These are phyloP conservation scores for Tetraneura akinire DNA, from an alignment of 1,140 invertebrate genomes.

Conservation along the genomic window DNA sequence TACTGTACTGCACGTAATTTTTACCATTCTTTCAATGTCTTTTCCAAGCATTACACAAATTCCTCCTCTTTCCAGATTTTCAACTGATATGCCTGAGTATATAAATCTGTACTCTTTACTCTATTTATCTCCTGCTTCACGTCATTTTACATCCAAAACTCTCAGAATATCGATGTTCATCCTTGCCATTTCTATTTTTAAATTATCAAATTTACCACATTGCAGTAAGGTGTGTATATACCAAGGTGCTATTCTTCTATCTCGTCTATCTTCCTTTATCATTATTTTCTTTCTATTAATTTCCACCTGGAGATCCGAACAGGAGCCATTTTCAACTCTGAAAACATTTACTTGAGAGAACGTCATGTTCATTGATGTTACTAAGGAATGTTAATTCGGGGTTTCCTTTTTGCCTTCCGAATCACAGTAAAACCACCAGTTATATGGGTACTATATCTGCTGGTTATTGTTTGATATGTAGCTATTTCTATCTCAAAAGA, in stretches of 20 bases:
- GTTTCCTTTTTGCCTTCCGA: too few species aligned
- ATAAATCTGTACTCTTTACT: background rate
- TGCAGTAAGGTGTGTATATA: background rate
- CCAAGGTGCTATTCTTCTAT: background rate
- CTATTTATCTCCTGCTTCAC: background rate
- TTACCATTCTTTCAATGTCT: background rate
- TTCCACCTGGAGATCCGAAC: background rate
- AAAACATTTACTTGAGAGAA: too few species aligned
- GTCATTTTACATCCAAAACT: background rate
- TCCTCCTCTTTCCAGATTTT: background rate
- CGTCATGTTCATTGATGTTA: too few species aligned
- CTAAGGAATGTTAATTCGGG: too few species aligned
- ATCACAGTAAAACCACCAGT: too few species aligned
- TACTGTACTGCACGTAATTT: too few species aligned
- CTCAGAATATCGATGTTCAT: background rate
- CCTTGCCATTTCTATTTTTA: too few species aligned
- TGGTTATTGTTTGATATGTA: too few species aligned
- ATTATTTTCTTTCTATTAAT: background rate
- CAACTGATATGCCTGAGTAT: conserved; percentile 11
- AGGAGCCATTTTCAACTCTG: background rate
- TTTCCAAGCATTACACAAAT: background rate
- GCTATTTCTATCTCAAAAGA: too few species aligned
- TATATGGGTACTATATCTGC: too few species aligned
- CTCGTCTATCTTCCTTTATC: background rate
- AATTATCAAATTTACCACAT: background rate